Evolutionary conservation across 2,797 vertebrate genomes (phyloP), one percentile per base, ranked within the genome.

Genomic region (Merluccius polli): DNA sequence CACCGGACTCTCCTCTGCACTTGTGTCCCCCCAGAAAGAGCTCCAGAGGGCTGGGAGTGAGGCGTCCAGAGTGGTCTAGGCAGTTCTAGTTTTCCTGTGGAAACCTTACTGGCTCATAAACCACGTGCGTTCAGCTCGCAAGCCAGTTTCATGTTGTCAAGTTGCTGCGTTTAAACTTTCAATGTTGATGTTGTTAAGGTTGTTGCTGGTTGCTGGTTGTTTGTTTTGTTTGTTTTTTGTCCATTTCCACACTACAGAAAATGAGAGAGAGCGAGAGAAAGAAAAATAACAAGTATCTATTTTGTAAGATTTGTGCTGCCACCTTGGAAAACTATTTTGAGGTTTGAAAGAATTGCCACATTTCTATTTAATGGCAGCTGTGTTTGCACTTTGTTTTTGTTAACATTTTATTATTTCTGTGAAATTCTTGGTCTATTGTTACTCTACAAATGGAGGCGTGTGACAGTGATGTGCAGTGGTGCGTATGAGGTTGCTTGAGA

Each of bases 311-410:
- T 86, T 84, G 89, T 87, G 92, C 90, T 89, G 89, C 87, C 77
- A 74, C 87, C 89, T 89, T 84, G 24, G 59, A 36, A 85, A 89
- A 80, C 79, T 88, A 78, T 81, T 90, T 87, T 87, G 89, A 88
- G 87, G 86, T 86, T 84, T 82, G 85, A 88, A 92, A 87, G 87
- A 91, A 87, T 89, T 88, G 89, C 90, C 87, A 92, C 89, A 89
- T 89, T 90, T 89, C 78, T 72, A 88, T 81, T 69, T 32, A 87
- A 90, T 85, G 91, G 92, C 92, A 91, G 90, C 91, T 92, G 89
- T 92, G 89, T 92, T 93, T 93, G 93, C 94, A 94, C 93, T 93
- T 93, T 92, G 89, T 90, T 91, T 91, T 91, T 89, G 87, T 91
- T 90, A 88, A 83, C 87, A 88, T 92, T 88, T 91, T 92, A 93